These are phyloP conservation scores for Drosophila monieri DNA, from an alignment of 2,888 invertebrate species.

Conservation along the genomic window DNA sequence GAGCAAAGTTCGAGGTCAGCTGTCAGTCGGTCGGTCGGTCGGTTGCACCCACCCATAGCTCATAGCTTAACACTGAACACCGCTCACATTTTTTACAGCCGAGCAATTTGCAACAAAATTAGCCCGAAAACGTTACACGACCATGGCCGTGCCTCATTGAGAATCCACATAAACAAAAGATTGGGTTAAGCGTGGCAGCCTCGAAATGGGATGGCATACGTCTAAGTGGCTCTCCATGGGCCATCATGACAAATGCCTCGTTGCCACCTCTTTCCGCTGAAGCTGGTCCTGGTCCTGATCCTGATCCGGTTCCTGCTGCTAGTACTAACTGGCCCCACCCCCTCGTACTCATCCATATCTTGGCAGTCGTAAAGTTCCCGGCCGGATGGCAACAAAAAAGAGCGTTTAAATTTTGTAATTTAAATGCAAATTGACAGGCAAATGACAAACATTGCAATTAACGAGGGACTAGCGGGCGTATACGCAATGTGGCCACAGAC, in stretches of 20 bases:
- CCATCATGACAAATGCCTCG: constrained; percentile 54
- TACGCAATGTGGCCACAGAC: constrained; percentile 56
- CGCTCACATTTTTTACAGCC: constrained; percentile 54
- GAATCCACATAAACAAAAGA: constrained; percentile 59
- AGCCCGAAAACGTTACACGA: constrained; percentile 55
- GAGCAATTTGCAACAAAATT: constrained; percentile 75
- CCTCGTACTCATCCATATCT: constrained; percentile 30
- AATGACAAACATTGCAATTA: constrained; percentile 79
- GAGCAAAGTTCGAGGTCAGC: constrained; percentile 71
- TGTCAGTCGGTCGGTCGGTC: not conserved
- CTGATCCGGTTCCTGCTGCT: not conserved
- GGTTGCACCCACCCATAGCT: not conserved
- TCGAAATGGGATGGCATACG: constrained; percentile 36
- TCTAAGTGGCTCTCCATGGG: constrained; percentile 47
- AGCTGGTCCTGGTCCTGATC: not conserved
- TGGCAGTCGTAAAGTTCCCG: constrained; percentile 42
- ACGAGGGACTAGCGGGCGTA: constrained; percentile 72
- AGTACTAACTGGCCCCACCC: not conserved
- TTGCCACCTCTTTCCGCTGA: constrained; percentile 30
- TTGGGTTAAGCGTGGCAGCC: constrained; percentile 52
- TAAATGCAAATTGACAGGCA: constrained; percentile 79
- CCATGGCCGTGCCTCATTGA: constrained; percentile 51
- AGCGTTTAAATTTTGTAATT: constrained; percentile 78
- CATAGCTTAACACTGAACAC: not conserved
- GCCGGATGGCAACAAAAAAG: constrained; percentile 40